phyloP scores from a whole-genome alignment of 2,113 vertebrate genomes.

The Neoarius graeffei region DNA sequence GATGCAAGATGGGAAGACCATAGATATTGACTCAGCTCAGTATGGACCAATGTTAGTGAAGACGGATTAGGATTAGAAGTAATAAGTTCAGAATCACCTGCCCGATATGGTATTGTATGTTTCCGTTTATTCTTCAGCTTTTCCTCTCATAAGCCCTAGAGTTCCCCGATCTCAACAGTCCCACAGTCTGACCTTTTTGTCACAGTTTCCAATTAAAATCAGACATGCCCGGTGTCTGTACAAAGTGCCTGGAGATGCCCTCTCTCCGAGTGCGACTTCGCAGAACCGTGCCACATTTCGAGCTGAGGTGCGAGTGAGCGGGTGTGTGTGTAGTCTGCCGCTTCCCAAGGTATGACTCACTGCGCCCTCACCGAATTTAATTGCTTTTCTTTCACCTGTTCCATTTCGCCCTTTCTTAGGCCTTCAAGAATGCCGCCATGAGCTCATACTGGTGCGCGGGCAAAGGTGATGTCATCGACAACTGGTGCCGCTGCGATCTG shows the following conservation, averaged over 20 bases:
- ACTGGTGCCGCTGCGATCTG: constrained; percentile 98
- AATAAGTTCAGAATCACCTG: not conserved
- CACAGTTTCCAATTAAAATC: constrained; percentile 51
- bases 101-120: not conserved
- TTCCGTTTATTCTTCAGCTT: not conserved
- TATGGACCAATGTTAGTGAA: not conserved
- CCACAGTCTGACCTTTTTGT: constrained; percentile 50
- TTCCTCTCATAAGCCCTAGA: not conserved
- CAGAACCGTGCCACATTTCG: constrained; percentile 57
- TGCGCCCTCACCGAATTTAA: constrained; percentile 62
- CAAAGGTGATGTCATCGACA: constrained; percentile 96
- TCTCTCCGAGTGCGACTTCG: constrained; percentile 55
- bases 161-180: constrained; percentile 36
- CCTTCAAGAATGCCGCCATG: constrained; percentile 93
- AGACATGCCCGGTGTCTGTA: constrained; percentile 43
- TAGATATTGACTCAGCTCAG: not conserved
- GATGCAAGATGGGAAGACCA: not conserved
- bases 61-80: not conserved
- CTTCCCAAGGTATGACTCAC: constrained; percentile 40
- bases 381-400: constrained; percentile 75
- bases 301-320: constrained; percentile 48
- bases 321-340: constrained; percentile 26
- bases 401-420: constrained; percentile 72
- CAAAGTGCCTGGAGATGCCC: constrained; percentile 32
- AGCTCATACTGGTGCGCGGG: constrained; percentile 99